Conservation (phyloP, 2,113 vertebrate species). For the Apistogramma diplotaenia region DNA sequence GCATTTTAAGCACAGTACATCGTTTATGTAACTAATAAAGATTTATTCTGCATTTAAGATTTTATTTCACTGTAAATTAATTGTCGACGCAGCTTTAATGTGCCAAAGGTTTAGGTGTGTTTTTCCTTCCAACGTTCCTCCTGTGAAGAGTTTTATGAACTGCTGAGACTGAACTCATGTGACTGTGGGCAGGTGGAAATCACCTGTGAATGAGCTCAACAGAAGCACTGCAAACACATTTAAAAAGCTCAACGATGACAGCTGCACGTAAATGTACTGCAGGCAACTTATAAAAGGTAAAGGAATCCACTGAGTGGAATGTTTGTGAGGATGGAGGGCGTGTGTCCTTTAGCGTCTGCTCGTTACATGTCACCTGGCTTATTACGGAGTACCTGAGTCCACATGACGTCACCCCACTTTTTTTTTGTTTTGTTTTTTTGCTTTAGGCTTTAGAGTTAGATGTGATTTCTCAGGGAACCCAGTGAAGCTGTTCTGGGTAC, state of each 20-base stretch:
- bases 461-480: not conserved
- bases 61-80: too few species aligned
- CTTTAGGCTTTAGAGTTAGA: not conserved
- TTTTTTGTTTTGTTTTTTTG: not conserved
- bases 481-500: not conserved
- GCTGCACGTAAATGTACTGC: not conserved
- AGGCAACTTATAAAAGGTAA: not conserved
- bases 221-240: not conserved
- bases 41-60: too few species aligned
- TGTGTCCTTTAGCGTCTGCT: not conserved
- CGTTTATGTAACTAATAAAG: too few species aligned
- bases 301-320: not conserved
- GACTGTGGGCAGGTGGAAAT: not conserved
- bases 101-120: not conserved
- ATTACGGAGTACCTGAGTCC: constrained; percentile 39
- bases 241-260: not conserved
- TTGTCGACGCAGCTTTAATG: not conserved
- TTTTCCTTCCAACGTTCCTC: not conserved
- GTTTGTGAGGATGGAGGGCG: not conserved
- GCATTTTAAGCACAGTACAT: too few species aligned
- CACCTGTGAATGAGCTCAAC: fast-evolving
- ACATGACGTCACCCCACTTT: not conserved
- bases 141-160: not conserved
- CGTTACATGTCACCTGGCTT: not conserved
- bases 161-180: constrained; percentile 1